Percentiles rank a stretch among this genome's conserved stretches.
phyloP scores from a whole-genome alignment of 1,140 invertebrate genomes.

The Antheraea mylitta region DNA sequence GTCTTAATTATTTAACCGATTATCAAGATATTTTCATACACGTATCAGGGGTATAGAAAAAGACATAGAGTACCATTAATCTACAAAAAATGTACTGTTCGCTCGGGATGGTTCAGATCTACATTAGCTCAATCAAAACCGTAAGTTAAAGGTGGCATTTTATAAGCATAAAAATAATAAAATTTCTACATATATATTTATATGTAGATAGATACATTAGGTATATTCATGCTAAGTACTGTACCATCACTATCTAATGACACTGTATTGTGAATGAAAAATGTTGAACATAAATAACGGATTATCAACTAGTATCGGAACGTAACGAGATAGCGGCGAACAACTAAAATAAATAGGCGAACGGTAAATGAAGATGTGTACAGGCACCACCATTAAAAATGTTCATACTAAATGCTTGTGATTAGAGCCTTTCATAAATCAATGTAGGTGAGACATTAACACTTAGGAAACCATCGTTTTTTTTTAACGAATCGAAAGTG shows the following conservation, averaged over 20 bases:
- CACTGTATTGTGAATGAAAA: slow-evolving; percentile 44
- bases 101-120: too few species aligned
- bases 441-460: slow-evolving; percentile 6
- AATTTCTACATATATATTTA: too few species aligned
- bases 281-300: slow-evolving; percentile 69
- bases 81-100: too few species aligned
- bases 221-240: not conserved
- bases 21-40: too few species aligned
- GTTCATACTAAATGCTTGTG: slow-evolving; percentile 18
- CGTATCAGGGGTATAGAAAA: too few species aligned
- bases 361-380: slow-evolving; percentile 61
- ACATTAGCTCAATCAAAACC: too few species aligned
- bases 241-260: slow-evolving; percentile 8
- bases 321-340: slow-evolving; percentile 59
- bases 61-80: too few species aligned
- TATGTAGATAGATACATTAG: not conserved
- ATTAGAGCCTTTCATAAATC: slow-evolving; percentile 11
- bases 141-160: too few species aligned
- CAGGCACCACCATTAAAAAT: slow-evolving; percentile 37
- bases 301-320: slow-evolving; percentile 67
- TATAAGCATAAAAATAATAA: too few species aligned
- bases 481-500: not conserved
- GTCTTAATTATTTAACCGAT: too few species aligned
- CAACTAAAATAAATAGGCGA: slow-evolving; percentile 63
- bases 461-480: not conserved